These are phyloP conservation scores for Actinernus sp. DNA, from an alignment of 92 coral and sea anemone species.

Conservation along the genomic window DNA sequence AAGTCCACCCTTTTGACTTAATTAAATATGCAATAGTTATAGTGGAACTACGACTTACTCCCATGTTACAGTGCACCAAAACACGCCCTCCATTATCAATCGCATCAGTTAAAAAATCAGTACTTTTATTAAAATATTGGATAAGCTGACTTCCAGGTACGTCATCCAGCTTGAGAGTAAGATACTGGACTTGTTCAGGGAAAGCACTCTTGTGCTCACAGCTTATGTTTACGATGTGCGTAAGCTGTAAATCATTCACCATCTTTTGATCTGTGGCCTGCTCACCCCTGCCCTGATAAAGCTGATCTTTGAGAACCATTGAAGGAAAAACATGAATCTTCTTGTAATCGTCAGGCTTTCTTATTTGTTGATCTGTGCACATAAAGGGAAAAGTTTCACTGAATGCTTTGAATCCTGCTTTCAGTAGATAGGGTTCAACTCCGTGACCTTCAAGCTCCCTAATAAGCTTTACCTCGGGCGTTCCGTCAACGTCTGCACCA, in stretches of 20 bases:
- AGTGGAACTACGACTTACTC: slow-evolving; percentile 97
- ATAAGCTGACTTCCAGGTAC: slow-evolving; percentile 84
- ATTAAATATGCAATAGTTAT: slow-evolving; percentile 87
- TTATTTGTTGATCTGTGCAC: slow-evolving; percentile 70
- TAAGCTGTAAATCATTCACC: slow-evolving; percentile 72
- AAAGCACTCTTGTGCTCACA: slow-evolving; percentile 90
- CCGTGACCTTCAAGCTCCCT: slow-evolving; percentile 72
- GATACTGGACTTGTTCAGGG: slow-evolving; percentile 82
- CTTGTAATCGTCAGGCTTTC: slow-evolving; percentile 61
- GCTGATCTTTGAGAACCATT: slow-evolving; percentile 72
- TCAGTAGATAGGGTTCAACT: slow-evolving; percentile 71
- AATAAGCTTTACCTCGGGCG: slow-evolving; percentile 68
- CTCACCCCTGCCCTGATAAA: slow-evolving; percentile 94
- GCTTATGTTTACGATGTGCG: slow-evolving; percentile 88
- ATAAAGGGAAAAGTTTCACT: slow-evolving; percentile 75
- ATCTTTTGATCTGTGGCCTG: slow-evolving; percentile 86
- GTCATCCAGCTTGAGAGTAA: slow-evolving; percentile 91
- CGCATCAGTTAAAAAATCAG: slow-evolving; percentile 73
- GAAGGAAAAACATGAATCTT: slow-evolving; percentile 81
- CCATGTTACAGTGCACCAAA: slow-evolving; percentile 94
- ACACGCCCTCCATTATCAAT: slow-evolving; percentile 80
- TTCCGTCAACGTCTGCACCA: slow-evolving; percentile 17
- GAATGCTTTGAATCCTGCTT: slow-evolving; percentile 81
- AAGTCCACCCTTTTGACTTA: slow-evolving; percentile 80
- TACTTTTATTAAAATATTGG: slow-evolving; percentile 73